These are phyloP conservation scores for Coccyzus lansbergi DNA, from an alignment of 2,797 vertebrate genomes.

Conservation along the genomic window DNA sequence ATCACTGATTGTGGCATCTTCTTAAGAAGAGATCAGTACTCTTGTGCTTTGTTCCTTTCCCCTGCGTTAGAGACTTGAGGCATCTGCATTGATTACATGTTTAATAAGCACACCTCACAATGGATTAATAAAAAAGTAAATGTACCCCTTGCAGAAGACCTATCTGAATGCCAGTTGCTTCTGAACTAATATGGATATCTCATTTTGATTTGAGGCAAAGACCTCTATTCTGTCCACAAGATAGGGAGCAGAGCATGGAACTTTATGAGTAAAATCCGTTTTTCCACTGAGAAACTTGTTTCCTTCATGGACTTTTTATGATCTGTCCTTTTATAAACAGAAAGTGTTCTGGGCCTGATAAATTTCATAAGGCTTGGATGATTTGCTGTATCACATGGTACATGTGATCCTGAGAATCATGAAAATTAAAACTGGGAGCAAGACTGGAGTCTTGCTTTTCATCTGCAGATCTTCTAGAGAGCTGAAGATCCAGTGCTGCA, in stretches of 20 bases:
- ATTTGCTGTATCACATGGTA: background rate
- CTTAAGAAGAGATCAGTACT: background rate
- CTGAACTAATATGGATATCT: background rate
- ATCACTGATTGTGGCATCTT: background rate
- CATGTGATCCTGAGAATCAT: background rate
- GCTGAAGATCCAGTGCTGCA: background rate
- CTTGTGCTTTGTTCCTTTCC: background rate
- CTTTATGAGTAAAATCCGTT: background rate
- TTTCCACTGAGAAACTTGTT: background rate
- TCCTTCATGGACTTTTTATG: background rate
- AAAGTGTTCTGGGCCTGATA: background rate
- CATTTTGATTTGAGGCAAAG: background rate
- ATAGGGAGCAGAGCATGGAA: background rate
- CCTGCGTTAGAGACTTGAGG: background rate
- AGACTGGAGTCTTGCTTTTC: background rate
- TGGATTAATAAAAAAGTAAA: background rate
- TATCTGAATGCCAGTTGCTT: background rate
- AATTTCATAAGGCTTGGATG: background rate
- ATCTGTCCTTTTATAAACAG: background rate
- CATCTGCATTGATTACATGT: background rate
- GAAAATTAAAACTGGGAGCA: background rate
- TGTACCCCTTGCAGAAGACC: background rate
- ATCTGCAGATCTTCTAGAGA: background rate
- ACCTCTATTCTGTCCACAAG: background rate
- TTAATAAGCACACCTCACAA: background rate